Evolutionary conservation across 2,888 invertebrate species (phyloP).

Genomic region (Meghimatium bilineatum): DNA sequence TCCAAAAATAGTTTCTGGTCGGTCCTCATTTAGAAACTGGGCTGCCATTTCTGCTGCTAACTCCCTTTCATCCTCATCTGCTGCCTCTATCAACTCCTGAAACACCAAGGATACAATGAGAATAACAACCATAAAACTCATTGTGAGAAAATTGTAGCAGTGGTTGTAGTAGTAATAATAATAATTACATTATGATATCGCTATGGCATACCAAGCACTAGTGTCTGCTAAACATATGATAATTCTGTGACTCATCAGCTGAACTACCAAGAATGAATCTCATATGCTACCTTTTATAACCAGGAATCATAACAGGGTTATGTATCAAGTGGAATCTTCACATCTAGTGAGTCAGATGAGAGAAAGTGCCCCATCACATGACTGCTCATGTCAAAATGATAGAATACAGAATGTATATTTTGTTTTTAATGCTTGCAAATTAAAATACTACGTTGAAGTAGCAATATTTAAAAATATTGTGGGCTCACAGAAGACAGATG

Average conservation of each 20-base stretch:
- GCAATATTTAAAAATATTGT: too few species aligned
- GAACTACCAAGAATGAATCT: too few species aligned
- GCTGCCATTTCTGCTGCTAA: constrained; percentile 98
- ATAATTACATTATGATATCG: too few species aligned
- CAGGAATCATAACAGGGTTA: constrained; percentile 19
- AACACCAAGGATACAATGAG: background rate
- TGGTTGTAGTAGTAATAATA: background rate
- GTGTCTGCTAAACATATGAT: background rate
- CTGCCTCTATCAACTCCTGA: constrained; percentile 93
- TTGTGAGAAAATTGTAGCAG: background rate
- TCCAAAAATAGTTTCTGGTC: constrained; percentile 95
- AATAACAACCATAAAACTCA: background rate
- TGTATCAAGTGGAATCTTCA: constrained; percentile 27
- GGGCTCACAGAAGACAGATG: too few species aligned
- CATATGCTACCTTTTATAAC: too few species aligned
- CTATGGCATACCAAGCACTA: background rate
- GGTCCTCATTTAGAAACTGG: constrained; percentile 94
- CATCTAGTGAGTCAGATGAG: constrained; percentile 20
- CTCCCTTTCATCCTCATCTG: constrained; percentile 95
- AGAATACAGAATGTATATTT: too few species aligned
- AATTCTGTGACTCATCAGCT: too few species aligned
- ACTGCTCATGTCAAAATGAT: too few species aligned
- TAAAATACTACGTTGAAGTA: too few species aligned
- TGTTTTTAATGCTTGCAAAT: too few species aligned
- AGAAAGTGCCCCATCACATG: too few species aligned